Percentiles rank a stretch among this genome's conserved stretches.
Evolutionary conservation across 2,113 vertebrate genomes (phyloP).

Genomic region (cattle (Bos taurus)): DNA sequence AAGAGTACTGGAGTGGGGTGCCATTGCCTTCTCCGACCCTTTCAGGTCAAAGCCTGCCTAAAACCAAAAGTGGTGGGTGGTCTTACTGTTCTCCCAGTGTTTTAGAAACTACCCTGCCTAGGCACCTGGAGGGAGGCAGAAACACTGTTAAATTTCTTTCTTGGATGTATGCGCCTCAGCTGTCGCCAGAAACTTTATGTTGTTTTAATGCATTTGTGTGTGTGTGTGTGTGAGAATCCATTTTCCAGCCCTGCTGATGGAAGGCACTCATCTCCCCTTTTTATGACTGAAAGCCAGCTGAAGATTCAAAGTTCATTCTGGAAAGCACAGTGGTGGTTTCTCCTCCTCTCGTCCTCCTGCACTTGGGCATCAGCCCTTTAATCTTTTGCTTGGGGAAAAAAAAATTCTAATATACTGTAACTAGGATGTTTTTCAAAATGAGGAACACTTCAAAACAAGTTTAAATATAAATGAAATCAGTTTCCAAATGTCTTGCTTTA

Average conservation of each 20-base stretch:
- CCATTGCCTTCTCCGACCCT: too few species aligned
- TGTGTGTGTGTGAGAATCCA: slow-evolving; percentile 58
- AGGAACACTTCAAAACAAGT: slow-evolving; percentile 81
- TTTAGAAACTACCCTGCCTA: fast-evolving
- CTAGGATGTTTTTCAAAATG: slow-evolving; percentile 77
- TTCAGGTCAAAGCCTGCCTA: not conserved
- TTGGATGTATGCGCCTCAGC: not conserved
- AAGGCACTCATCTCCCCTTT: slow-evolving; percentile 53
- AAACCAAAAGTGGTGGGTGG: not conserved
- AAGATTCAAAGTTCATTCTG: slow-evolving; percentile 72
- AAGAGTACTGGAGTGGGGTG: too few species aligned
- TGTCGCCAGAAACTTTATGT: slow-evolving; percentile 75
- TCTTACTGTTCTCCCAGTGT: not conserved
- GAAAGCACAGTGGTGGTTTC: slow-evolving; percentile 62
- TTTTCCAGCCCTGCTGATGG: slow-evolving; percentile 73
- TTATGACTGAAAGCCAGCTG: slow-evolving; percentile 75
- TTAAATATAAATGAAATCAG: slow-evolving; percentile 82
- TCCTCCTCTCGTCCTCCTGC: slow-evolving; percentile 12
- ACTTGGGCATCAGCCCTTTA: slow-evolving; percentile 75
- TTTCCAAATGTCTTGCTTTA: slow-evolving; percentile 82
- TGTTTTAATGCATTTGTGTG: slow-evolving; percentile 76
- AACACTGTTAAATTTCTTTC: slow-evolving; percentile 50
- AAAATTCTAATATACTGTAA: slow-evolving; percentile 77
- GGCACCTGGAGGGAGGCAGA: slow-evolving; percentile 39
- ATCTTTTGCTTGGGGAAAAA: slow-evolving; percentile 65